A percentile compares a stretch with the other conserved stretches of the same genome.
Conservation (phyloP, 2,113 vertebrate species). For the Trinectes maculatus region DNA sequence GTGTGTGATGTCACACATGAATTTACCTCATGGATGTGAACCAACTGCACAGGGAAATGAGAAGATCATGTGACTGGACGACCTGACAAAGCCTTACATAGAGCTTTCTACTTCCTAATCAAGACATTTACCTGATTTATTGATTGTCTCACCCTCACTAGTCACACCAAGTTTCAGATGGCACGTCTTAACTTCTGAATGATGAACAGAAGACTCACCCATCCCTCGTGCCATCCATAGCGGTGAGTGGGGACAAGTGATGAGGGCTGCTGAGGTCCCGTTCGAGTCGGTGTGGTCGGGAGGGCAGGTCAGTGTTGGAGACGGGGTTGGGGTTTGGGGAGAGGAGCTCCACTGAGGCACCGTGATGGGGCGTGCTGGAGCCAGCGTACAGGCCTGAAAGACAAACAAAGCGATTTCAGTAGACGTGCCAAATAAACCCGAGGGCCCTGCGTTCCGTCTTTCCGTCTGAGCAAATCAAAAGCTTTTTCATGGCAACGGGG, state of each 20-base stretch:
- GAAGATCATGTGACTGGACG: constrained; percentile 12
- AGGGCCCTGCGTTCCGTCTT: constrained; percentile 37
- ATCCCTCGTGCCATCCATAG: constrained; percentile 84
- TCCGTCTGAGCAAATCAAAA: constrained; percentile 75
- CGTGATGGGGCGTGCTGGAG: constrained; percentile 84
- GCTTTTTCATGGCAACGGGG: constrained; percentile 70
- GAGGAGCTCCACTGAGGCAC: constrained; percentile 83
- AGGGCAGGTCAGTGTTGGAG: constrained; percentile 78
- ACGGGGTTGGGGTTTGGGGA: constrained; percentile 75
- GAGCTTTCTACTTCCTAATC: too few species aligned
- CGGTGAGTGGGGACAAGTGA: constrained; percentile 86
- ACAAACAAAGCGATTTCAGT: constrained; percentile 79
- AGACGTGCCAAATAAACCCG: constrained; percentile 68
- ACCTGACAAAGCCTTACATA: neutral
- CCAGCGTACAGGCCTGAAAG: constrained; percentile 90
- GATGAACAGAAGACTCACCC: constrained; percentile 82
- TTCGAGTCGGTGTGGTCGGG: constrained; percentile 86
- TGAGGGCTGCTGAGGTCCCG: constrained; percentile 85
- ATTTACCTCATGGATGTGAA: neutral
- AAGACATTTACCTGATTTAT: too few species aligned
- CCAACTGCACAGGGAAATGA: neutral
- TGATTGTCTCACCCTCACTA: too few species aligned
- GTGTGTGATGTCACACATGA: neutral
- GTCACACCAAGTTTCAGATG: too few species aligned
- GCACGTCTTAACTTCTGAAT: neutral